phyloP scores from a whole-genome alignment of 2,888 invertebrate genomes.

The Trichopria drosophilae region DNA sequence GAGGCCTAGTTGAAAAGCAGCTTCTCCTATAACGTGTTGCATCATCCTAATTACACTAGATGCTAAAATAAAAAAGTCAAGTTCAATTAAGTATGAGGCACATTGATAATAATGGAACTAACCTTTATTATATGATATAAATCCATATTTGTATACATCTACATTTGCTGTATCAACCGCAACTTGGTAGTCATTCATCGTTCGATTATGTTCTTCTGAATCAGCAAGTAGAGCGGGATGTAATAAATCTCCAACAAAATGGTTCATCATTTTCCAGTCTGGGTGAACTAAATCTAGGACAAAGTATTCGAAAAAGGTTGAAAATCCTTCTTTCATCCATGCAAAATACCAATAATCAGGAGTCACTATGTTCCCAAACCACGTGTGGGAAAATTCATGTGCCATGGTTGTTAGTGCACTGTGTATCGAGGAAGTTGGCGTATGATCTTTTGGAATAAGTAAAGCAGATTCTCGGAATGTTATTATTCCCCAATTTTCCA shows the following conservation, averaged over 20 bases:
- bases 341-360: conserved; percentile 72
- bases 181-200: conserved; percentile 63
- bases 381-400: conserved; percentile 68
- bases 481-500: conserved; percentile 93
- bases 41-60: conserved; percentile 46
- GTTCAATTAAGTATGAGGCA: not conserved
- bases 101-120: conserved; percentile 17
- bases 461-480: conserved; percentile 64
- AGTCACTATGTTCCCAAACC: conserved; percentile 75
- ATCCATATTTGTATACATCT: no score
- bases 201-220: conserved; percentile 59
- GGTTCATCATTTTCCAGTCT: conserved; percentile 61
- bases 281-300: conserved; percentile 48
- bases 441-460: conserved; percentile 28
- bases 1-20: conserved; percentile 39
- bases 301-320: conserved; percentile 61
- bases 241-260: conserved; percentile 60
- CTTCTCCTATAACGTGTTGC: conserved; percentile 33
- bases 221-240: conserved; percentile 58
- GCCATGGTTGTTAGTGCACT: conserved; percentile 43
- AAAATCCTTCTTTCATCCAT: conserved; percentile 78
- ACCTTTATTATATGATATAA: conserved; percentile 69
- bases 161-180: no score
- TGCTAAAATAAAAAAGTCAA: conserved; percentile 32
- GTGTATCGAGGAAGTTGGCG: conserved; percentile 47